Evolutionary conservation across 2,888 invertebrate species (phyloP), one percentile per base, ranked within the genome.

Genomic region (Drosophila mettleri): DNA sequence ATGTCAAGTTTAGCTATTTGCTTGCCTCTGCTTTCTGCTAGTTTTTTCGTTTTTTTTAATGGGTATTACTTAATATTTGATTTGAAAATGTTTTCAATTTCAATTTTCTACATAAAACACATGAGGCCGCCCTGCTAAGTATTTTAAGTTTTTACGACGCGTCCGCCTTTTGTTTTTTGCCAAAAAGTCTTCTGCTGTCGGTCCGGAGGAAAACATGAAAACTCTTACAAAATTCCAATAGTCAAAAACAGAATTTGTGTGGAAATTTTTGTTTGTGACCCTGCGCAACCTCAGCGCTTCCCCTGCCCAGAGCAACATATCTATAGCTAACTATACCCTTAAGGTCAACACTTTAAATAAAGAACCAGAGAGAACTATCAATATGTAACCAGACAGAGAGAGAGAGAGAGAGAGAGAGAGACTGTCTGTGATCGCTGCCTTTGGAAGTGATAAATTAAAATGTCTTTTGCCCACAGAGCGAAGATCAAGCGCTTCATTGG

Each of bases 171-270:
- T 29, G 31, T 45, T 48, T 57, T 57, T 74, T 65, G 77, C 64
- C 72, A 80, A 75, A 72, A 69, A 39, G 45, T 55, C 48, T 46
- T 63, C 7, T 12, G 0, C 1, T 10, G 2, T 57, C 43, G 60
- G 24, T 48, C 65, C 61, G 34, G 34, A 49, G 22, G 5, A n/a
- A 20, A 9, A 31, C 8, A 33, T 58, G 41, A 61, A 63, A 86
- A 75, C 76, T 85, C 75, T 76, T 80, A 67, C 83, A 79, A 73
- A 76, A 80, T 80, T 75, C 83, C 83, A 76, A 72, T 53, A 59
- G 62, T 27, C 73, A 65, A 69, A 69, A 63, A 45, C 63, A 73
- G 60, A 38, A 54, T 63, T 55, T 62, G 54, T 75, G 59, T 60
- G 72, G 76, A 79, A 78, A 79, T 77, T 33, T 27, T 39, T 29